Conservation (phyloP, 2,113 vertebrate genomes). For the Sander lucioperca region DNA sequence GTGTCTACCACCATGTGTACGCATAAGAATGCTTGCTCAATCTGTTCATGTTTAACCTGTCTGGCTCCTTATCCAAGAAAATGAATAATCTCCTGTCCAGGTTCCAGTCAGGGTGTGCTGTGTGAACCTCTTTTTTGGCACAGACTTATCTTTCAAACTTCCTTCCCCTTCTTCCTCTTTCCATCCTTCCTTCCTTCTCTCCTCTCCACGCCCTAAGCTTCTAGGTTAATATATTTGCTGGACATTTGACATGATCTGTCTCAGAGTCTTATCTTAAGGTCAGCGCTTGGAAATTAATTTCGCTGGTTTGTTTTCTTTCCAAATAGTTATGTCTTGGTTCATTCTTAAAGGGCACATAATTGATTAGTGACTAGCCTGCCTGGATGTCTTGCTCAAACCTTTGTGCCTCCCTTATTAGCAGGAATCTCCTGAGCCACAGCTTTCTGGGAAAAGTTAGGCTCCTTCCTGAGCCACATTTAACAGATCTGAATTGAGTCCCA, state of each 20-base stretch:
- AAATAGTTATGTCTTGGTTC: constrained; percentile 12
- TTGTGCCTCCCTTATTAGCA: background rate
- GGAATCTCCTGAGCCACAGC: constrained; percentile 1
- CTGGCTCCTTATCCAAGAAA: constrained; percentile 78
- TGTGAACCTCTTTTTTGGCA: constrained; percentile 84
- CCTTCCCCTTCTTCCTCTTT: constrained; percentile 89
- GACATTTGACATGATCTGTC: constrained; percentile 70
- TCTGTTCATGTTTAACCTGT: constrained; percentile 71
- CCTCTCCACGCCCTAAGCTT: constrained; percentile 71
- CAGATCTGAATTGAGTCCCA: background rate
- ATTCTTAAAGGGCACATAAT: constrained; percentile 13
- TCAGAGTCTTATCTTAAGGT: constrained; percentile 33
- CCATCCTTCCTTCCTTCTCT: constrained; percentile 85
- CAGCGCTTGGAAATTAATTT: constrained; percentile 51
- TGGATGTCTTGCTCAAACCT: background rate
- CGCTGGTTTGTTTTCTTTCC: constrained; percentile 16
- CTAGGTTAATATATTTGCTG: constrained; percentile 61
- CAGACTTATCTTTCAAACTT: constrained; percentile 78
- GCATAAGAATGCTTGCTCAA: constrained; percentile 53
- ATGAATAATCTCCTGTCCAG: constrained; percentile 84
- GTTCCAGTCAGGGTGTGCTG: constrained; percentile 74
- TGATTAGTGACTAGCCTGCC: constrained; percentile 8
- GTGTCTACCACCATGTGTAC: constrained; percentile 41
- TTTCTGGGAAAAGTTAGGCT: background rate
- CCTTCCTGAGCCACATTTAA: background rate